A percentile compares a stretch with the other conserved stretches of the same genome.
Conservation (phyloP, 2,797 vertebrate species). For the Esox lucius region DNA sequence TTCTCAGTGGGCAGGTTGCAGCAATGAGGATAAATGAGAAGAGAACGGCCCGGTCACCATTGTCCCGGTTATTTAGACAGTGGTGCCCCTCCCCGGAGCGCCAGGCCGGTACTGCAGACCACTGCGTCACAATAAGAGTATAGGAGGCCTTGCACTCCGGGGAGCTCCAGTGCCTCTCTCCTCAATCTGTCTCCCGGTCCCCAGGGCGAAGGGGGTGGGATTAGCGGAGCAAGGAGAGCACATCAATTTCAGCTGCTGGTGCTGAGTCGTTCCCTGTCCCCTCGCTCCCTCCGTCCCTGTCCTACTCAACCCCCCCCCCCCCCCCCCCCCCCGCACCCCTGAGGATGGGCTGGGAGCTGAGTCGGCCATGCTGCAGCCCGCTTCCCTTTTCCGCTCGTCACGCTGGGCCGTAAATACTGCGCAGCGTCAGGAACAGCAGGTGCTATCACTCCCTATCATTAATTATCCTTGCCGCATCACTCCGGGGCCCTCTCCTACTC, state of each 20-base stretch:
- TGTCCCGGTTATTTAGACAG: slow-evolving; percentile 58
- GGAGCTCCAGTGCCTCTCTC: slow-evolving; percentile 38
- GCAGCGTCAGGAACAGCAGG: slow-evolving; percentile 69
- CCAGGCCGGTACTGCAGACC: slow-evolving; percentile 37
- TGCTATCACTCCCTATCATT: slow-evolving; percentile 69
- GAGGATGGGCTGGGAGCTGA: slow-evolving; percentile 40
- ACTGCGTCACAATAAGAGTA: slow-evolving; percentile 37
- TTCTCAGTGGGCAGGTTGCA: slow-evolving; percentile 30
- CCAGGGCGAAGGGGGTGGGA: slow-evolving; percentile 52
- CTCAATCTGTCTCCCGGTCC: slow-evolving; percentile 63
- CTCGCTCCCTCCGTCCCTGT: background rate
- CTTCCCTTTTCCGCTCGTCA: slow-evolving; percentile 55
- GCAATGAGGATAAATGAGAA: slow-evolving; percentile 69
- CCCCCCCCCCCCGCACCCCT: slow-evolving; percentile 11
- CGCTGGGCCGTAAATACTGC: slow-evolving; percentile 66
- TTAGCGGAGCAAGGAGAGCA: slow-evolving; percentile 54
- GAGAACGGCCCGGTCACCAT: slow-evolving; percentile 52
- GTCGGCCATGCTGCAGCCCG: slow-evolving; percentile 34
- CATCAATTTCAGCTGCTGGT: slow-evolving; percentile 61
- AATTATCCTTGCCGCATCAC: slow-evolving; percentile 69
- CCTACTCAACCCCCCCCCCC: no score
- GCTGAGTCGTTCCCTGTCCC: slow-evolving; percentile 52
- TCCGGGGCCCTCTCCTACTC: slow-evolving; percentile 51
- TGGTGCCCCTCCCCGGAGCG: slow-evolving; percentile 53
- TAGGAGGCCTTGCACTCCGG: slow-evolving; percentile 48